Base-by-base conservation (phyloP, 2,113 vertebrate genomes). In the Cryptomyrus ogoouensis region DNA sequence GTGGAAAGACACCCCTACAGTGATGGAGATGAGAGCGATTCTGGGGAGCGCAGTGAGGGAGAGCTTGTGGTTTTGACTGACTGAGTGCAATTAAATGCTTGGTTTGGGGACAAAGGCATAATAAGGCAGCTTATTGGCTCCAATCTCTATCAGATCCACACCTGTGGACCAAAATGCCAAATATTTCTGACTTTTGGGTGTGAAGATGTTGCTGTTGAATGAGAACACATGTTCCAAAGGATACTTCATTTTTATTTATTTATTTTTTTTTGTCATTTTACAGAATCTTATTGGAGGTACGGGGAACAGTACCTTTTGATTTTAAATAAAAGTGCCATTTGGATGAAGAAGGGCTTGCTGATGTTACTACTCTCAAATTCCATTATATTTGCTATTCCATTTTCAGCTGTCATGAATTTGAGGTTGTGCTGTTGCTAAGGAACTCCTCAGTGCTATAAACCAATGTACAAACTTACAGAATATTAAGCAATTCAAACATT, bases 51-150 rank as follows among this genome's bases (percentile, higher is more conserved):
- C 94, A 99, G 98, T 0, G 98, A 99, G 0, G 97, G 97, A 0
- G 98, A 99, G 93, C 92, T 99, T 92, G 97, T 99, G 93, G 97
- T 99, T 83, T 96, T 99, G 89, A 98, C 97, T 0, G 97, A 98
- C 96, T 98, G 95, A 97, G 84, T 12, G 13, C 31, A 35, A 31
- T 35, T 1, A 44, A 42, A 17, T 27, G 35, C 35, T 42, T 80
- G 35, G 31, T 19, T 39, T 77, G 5, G 35, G 70, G 70, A 35
- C 27, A 35, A 35, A 74, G 27, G 27, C 27, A 74, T 15, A 52
- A 52, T 52, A 52, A 74, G 70, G 58, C 62, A 27, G 62, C 27
- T 31, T 70, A 70, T 31, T 70, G 62, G 62, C 27, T 35, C 12
- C 85, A 24, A 24, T 84, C 44, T 84, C 42, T 42, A 47, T 84